phyloP scores from a whole-genome alignment of 30 jellyfish, hydroid and myxozoan genomes.

The Catostylus mosaicus region DNA sequence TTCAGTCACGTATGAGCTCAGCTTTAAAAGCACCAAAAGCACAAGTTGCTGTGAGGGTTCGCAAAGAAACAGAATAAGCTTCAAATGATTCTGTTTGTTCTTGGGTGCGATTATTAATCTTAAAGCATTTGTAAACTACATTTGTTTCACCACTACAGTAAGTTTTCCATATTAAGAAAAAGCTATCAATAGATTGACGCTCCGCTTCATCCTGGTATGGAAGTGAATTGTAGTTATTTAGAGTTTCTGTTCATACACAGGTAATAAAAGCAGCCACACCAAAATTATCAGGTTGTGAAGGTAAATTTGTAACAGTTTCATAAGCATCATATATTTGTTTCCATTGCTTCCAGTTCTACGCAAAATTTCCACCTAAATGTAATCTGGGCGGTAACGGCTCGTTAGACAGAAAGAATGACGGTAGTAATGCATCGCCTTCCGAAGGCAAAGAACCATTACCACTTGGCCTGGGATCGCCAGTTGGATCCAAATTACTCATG shows the following conservation, averaged over 20 bases:
- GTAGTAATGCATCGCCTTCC: no score
- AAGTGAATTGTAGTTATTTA: neutral
- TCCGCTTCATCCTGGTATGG: neutral
- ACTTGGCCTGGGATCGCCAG: no score
- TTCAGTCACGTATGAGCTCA: constrained; percentile 33
- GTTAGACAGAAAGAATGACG: no score
- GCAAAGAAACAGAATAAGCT: constrained; percentile 11
- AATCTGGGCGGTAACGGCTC: no score
- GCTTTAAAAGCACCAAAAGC: constrained; percentile 29
- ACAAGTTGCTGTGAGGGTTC: constrained; percentile 24
- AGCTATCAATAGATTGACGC: neutral
- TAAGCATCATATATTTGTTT: no score
- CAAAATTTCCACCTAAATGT: no score
- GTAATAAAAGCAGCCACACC: neutral
- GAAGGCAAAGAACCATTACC: no score
- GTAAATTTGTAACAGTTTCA: no score
- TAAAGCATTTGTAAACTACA: constrained; percentile 15
- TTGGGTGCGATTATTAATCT: constrained; percentile 24
- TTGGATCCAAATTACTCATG: no score
- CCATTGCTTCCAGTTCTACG: no score
- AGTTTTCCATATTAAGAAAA: constrained; percentile 21
- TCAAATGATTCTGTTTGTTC: constrained; percentile 22
- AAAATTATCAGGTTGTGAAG: no score
- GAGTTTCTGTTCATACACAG: constrained; percentile 16
- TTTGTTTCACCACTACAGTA: constrained; percentile 42